A percentile compares a stretch with the other conserved stretches of the same genome.
Evolutionary conservation across 2,113 vertebrate species (phyloP).

Genomic region (Oryzias javanicus): DNA sequence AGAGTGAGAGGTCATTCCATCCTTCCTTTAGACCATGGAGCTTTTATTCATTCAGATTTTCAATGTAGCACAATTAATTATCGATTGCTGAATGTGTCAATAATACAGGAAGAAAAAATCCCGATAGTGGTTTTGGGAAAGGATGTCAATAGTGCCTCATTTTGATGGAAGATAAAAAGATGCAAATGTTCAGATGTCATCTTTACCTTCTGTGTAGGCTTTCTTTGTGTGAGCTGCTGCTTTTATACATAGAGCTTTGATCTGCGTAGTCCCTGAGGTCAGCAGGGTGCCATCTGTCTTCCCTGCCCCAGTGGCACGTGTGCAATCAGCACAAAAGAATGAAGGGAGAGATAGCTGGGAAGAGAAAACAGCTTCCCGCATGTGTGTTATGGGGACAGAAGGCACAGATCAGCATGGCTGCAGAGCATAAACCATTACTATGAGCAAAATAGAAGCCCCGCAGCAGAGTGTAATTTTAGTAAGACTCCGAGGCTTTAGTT

Average conservation of each 20-base stretch:
- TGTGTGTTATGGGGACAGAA: slow-evolving; percentile 44
- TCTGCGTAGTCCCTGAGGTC: slow-evolving; percentile 45
- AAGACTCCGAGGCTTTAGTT: slow-evolving; percentile 26
- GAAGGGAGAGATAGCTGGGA: slow-evolving; percentile 34
- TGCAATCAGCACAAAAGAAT: slow-evolving; percentile 54
- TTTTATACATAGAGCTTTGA: slow-evolving; percentile 28
- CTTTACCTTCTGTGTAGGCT: no score
- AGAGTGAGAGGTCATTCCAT: slow-evolving; percentile 1
- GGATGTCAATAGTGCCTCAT: no score
- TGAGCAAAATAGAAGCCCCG: slow-evolving; percentile 30
- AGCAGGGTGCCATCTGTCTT: slow-evolving; percentile 70
- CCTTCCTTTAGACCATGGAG: background rate
- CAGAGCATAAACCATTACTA: slow-evolving; percentile 27
- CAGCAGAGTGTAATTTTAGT: slow-evolving; percentile 53
- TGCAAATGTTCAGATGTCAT: no score
- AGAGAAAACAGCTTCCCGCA: slow-evolving; percentile 34
- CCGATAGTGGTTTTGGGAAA: no score
- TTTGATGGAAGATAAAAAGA: no score
- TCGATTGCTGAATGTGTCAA: no score
- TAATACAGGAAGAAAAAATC: no score
- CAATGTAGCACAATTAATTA: no score
- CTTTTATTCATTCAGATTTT: slow-evolving; percentile 3
- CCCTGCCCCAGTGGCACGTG: slow-evolving; percentile 64
- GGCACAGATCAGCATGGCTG: slow-evolving; percentile 22
- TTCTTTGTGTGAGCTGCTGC: slow-evolving; percentile 1